Base-by-base conservation (phyloP, 30 jellyfish, hydroid and myxozoan genomes). In the Mastigias papua region DNA sequence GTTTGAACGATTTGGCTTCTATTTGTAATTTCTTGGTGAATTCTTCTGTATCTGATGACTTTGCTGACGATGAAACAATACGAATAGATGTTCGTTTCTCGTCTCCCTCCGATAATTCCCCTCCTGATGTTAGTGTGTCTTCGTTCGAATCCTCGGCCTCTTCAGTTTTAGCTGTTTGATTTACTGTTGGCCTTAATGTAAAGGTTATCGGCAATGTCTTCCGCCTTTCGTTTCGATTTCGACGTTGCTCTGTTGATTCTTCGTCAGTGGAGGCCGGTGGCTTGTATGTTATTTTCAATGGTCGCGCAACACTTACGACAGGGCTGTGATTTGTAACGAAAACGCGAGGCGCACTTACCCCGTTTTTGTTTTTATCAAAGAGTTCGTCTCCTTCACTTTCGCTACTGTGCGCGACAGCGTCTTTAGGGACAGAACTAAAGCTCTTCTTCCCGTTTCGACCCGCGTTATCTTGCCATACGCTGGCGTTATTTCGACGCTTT, bases 51-150 rank as follows among this genome's bases (percentile, higher is more conserved):
- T 69, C 80, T 20, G 88, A 77, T 20, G 88, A 77, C 27, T 16
- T 50, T 5, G 76, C 88, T 13, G 88, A 77, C 35, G 83, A 72
- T 20, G 94, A 48, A 25, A 85, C 94, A 28, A 85, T 85, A 0
- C 88, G 94, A 58, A 85, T 72, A 1, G 94, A 72, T 0, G 94
- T 85, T 49, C 94, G 88, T 32, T 85, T 37, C 10, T 48, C 65
- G 28, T 62, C 78, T 20, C 48, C 37, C 32, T 42, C 86, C 46
- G 84, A 65, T 6, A 13, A 10, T 35, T 82, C 91, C 15, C 84
- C 78, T 4, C 84, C 91, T 16, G 91, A 82, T 46, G 84, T 69
- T 57, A 69, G 67, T 26, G 84, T 82, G 33, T 62, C 89, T 34
- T 80, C 90, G 35, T 64, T 81, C 2, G 90, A 80, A 26, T 68